Evolutionary conservation across 1,140 invertebrate species (phyloP), one percentile per base, ranked within the genome.

Genomic region (Drosophila miranda): DNA sequence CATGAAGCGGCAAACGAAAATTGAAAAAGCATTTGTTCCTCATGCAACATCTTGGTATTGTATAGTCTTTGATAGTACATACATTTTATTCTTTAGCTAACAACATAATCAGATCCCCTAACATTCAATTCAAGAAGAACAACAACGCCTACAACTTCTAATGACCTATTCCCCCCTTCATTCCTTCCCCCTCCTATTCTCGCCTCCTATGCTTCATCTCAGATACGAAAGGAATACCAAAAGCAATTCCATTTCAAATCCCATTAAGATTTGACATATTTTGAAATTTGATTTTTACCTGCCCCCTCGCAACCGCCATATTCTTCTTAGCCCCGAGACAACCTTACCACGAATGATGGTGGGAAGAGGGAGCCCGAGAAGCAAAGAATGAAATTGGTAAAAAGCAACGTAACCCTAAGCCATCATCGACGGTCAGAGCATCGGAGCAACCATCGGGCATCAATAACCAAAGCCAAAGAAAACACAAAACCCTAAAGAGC

Each of bases 221-320:
- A 63, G 69, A 66, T 58, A 74, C 21, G 44, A 30, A 54, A 42
- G 34, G 64, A 74, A 79, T 79, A 75, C 77, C 53, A 60, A 60
- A 74, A 74, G 68, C 66, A 80, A 81, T 73, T 68, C 66, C 68
- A 80, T 77, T 81, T 86, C 73, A 50, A 86, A 86, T 69, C 73
- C 77, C 82, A 81, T 86, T 86, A 86, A 87, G 82, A 87, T 86
- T 86, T 86, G 81, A 86, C 82, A 86, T 87, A 86, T 86, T 75
- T 75, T 75, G 70, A 75, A 62, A 74, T 74, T 74, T 63, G 58
- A 60, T 52, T 72, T 69, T 69, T 69, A 68, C 62, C 49, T 68
- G 34, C 3, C 34, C 34, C 34, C 34, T 13, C 34, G 11, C 5
- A 38, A 5, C 61, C 51, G 61, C 46, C 46, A 23, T n/a, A 19